phyloP scores from a whole-genome alignment of 1,140 invertebrate genomes.

The Drosophila fuyamai region DNA sequence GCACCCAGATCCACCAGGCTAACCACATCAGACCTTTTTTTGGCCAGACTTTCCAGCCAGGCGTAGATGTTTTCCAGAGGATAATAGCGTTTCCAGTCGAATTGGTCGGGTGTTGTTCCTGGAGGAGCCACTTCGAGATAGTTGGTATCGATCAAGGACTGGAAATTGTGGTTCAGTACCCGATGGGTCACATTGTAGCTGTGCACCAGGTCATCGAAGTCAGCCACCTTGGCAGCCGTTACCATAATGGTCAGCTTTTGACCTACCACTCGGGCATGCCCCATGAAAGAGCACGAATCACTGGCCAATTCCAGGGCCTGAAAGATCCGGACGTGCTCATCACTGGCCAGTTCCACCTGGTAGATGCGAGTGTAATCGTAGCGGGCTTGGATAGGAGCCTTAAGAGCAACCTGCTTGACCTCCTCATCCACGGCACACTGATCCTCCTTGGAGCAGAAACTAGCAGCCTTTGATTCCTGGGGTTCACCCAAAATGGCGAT shows the following conservation, averaged over 20 bases:
- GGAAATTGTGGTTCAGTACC: slow-evolving; percentile 74
- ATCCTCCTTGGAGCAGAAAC: slow-evolving; percentile 62
- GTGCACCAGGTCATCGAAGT: slow-evolving; percentile 76
- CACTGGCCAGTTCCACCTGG: slow-evolving; percentile 78
- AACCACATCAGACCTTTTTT: slow-evolving; percentile 85
- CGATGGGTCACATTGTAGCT: slow-evolving; percentile 68
- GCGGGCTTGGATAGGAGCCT: slow-evolving; percentile 43
- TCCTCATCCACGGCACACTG: slow-evolving; percentile 49
- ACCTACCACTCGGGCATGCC: slow-evolving; percentile 60
- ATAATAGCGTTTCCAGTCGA: slow-evolving; percentile 85
- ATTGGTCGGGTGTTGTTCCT: slow-evolving; percentile 36
- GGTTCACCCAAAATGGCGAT: background rate
- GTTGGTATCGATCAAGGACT: slow-evolving; percentile 72
- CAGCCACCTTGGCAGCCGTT: slow-evolving; percentile 69
- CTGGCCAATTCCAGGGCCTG: slow-evolving; percentile 71
- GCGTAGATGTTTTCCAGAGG: slow-evolving; percentile 85
- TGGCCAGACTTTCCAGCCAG: slow-evolving; percentile 84
- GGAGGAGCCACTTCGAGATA: slow-evolving; percentile 56
- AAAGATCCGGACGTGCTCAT: slow-evolving; percentile 82
- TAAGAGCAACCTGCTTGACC: background rate
- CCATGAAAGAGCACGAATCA: slow-evolving; percentile 76
- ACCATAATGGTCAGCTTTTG: slow-evolving; percentile 80
- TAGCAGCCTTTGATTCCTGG: slow-evolving; percentile 19
- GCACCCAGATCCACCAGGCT: slow-evolving; percentile 85
- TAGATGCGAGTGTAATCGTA: slow-evolving; percentile 86